phyloP scores from a whole-genome alignment of 2,113 vertebrate genomes.

The Ceuthmochares aereus region DNA sequence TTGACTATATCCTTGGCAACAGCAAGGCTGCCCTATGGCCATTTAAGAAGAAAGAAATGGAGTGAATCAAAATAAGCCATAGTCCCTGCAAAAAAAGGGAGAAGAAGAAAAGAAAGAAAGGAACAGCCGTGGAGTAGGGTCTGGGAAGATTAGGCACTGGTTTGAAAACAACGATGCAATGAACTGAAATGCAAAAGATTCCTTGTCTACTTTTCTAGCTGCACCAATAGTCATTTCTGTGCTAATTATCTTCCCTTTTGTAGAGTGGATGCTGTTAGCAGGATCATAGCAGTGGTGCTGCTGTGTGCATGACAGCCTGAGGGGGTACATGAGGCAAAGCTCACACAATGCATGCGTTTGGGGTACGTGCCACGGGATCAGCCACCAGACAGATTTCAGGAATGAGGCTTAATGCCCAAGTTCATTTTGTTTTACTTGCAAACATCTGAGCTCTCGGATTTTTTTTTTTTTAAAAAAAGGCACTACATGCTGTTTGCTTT shows the following conservation, averaged over 20 bases:
- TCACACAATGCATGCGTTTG: not conserved
- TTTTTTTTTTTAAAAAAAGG: not conserved
- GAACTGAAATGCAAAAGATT: constrained; percentile 32
- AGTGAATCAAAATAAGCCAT: constrained; percentile 35
- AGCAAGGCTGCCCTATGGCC: constrained; percentile 21
- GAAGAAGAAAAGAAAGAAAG: constrained; percentile 27
- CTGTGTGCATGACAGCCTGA: not conserved
- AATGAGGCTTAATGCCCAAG: not conserved
- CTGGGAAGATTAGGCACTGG: constrained; percentile 45
- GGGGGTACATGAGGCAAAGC: not conserved
- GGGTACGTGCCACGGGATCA: not conserved
- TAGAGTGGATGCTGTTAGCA: not conserved
- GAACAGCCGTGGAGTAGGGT: not conserved
- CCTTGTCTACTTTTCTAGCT: constrained; percentile 7
- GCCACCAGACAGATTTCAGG: not conserved
- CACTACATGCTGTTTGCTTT: not conserved
- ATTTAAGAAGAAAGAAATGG: not conserved
- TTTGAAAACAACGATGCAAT: constrained; percentile 21
- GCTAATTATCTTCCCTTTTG: constrained; percentile 34
- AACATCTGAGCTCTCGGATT: not conserved
- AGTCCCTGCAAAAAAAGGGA: not conserved
- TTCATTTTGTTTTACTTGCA: constrained; percentile 26
- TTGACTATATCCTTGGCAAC: constrained; percentile 58
- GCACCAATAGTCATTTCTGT: constrained; percentile 23
- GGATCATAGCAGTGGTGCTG: not conserved